Base-by-base conservation (phyloP, 2,797 vertebrate genomes). In the Bucorvus abyssinicus region DNA sequence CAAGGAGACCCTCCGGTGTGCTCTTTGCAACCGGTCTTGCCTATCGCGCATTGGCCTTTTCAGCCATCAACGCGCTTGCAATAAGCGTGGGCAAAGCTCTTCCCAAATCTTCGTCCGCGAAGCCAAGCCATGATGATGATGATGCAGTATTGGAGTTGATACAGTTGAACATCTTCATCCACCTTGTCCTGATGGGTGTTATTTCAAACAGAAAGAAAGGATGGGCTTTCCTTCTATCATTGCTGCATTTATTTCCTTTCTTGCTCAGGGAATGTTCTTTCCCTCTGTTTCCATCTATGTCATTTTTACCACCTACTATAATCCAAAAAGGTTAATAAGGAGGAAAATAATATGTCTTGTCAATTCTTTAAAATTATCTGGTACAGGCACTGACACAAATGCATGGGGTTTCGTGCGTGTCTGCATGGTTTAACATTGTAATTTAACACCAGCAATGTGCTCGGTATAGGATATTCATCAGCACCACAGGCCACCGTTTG, bases 391-490 rank as follows among this genome's bases (percentile, higher is more conserved):
- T 36, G 47, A 49, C 18, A 71, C 2, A 69, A 57, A 34, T 34
- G 6, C 8, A 7, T 0, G 2, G 38, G 6, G 4, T 14, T 57
- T 71, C 75, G 6, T 27, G 10, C 27, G 26, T n/a, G 4, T 20
- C 53, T 32, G 3, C 34, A 10, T 55, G 23, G 14, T 73, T 84
- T 74, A 87, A 44, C 26, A 47, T 14, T 1, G 2, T 30, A 55
- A 49, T 61, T 26, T 32, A 69, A 21, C 38, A 81, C 7, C 21
- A 56, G 4, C 8, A 12, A 20, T 42, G 14, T 60, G 11, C 6
- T 81, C 14, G 42, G 26, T 38, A 3, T 13, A 82, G 63, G 55
- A 36, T 59, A 57, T 57, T 64, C 20, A 53, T 34, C 30, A 84
- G 13, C 27, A 69, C 38, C 44, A 44, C 1, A 3, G n/a, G 59